These are phyloP conservation scores for Falco punctatus DNA, from an alignment of 2,113 vertebrate species.

Conservation along the genomic window DNA sequence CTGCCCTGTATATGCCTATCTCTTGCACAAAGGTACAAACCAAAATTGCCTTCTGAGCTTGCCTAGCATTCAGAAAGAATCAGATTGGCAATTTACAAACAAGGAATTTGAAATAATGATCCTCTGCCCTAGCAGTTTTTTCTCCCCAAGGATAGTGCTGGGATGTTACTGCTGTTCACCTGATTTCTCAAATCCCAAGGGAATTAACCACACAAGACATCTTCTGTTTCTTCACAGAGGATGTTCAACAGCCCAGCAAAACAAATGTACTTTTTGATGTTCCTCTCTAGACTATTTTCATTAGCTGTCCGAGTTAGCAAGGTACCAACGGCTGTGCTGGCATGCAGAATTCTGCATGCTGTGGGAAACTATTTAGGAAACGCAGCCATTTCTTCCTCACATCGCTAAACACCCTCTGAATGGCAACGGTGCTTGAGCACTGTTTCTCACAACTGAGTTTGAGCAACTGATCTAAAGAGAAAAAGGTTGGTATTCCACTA, in stretches of 20 bases:
- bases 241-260: background rate
- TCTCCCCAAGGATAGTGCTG: background rate
- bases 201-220: background rate
- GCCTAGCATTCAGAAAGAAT: background rate
- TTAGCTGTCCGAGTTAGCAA: background rate
- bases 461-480: background rate
- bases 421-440: background rate
- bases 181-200: background rate
- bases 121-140: background rate
- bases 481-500: background rate
- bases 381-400: background rate
- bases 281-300: background rate
- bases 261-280: background rate
- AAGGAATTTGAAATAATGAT: background rate
- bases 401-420: background rate
- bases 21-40: background rate
- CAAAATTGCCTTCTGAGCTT: background rate
- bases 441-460: background rate
- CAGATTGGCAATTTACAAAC: background rate
- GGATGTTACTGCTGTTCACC: background rate
- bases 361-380: background rate
- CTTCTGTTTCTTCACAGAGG: background rate
- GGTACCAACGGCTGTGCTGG: background rate
- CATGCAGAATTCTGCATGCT: background rate
- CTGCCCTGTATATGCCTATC: background rate